Conservation (phyloP, 2,888 invertebrate genomes). For the Pseudococcus viburni region DNA sequence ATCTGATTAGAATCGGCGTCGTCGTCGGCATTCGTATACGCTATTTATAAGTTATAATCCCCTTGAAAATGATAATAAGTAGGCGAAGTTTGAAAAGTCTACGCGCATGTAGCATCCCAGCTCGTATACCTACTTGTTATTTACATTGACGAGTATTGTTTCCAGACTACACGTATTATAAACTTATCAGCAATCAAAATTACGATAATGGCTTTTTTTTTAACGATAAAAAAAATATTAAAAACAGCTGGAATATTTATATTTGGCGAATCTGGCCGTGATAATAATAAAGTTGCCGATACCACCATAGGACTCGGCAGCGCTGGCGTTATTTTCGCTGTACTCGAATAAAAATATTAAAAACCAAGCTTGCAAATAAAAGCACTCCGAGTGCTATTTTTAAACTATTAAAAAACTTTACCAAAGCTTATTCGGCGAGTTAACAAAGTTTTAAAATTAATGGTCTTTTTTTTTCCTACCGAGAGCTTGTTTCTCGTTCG, state of each 20-base stretch:
- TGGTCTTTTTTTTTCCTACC: slow-evolving; percentile 30
- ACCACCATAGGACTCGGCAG: neutral
- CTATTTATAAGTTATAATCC: neutral
- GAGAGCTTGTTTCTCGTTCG: slow-evolving; percentile 2
- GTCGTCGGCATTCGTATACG: too few relatives aligned
- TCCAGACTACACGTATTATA: neutral
- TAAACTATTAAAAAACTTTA: slow-evolving; percentile 44
- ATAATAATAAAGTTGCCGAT: neutral
- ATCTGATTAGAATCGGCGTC: neutral
- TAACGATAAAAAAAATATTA: neutral
- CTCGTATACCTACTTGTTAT: neutral
- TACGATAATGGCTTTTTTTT: too few relatives aligned
- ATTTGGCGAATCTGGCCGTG: neutral
- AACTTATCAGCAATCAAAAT: neutral
- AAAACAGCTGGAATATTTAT: neutral
- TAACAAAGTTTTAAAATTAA: slow-evolving; percentile 57
- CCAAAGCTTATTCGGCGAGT: slow-evolving; percentile 38
- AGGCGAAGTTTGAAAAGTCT: neutral
- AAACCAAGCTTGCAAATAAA: slow-evolving; percentile 48
- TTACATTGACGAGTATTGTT: neutral
- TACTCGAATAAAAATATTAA: slow-evolving; percentile 54
- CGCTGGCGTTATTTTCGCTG: neutral
- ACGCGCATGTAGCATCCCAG: neutral
- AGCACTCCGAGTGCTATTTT: slow-evolving; percentile 29
- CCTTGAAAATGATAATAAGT: neutral